A percentile compares a stretch with the other conserved stretches of the same genome.
phyloP scores from a whole-genome alignment of 1,140 invertebrate genomes.

The Mya arenaria region DNA sequence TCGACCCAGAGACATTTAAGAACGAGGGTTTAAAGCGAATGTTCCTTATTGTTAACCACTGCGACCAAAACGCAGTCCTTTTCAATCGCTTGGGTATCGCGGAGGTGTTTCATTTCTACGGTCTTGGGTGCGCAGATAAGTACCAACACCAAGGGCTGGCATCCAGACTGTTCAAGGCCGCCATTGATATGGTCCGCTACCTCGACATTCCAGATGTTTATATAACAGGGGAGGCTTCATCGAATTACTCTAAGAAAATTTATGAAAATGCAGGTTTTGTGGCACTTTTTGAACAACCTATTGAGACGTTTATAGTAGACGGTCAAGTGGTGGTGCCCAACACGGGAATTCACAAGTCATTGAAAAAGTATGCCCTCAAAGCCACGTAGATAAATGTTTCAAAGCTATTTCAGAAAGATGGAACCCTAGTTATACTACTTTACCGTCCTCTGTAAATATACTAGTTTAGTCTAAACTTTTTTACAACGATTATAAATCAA shows the following conservation, averaged over 20 bases:
- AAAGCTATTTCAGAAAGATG: no score
- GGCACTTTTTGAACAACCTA: background rate
- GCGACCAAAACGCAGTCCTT: constrained; percentile 7
- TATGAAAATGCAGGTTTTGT: constrained; percentile 6
- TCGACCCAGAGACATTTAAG: no score
- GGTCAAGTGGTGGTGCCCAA: background rate
- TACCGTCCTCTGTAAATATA: no score
- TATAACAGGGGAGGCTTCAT: background rate
- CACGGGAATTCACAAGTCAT: background rate
- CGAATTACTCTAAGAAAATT: constrained; percentile 13
- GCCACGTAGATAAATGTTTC: no score
- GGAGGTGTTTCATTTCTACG: constrained; percentile 16
- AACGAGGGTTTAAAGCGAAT: no score
- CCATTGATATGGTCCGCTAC: constrained; percentile 10
- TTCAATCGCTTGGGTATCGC: background rate
- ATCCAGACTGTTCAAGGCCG: background rate
- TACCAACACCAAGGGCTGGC: background rate
- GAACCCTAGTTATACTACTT: no score
- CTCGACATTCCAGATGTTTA: background rate
- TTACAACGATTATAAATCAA: no score
- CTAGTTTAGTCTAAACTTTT: no score
- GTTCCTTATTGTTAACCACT: no score
- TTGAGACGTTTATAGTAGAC: background rate
- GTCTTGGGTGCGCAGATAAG: background rate
- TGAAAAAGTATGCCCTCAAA: background rate